Evolutionary conservation across 2,888 invertebrate species (phyloP).

Genomic region (Pristionchus mayeri): DNA sequence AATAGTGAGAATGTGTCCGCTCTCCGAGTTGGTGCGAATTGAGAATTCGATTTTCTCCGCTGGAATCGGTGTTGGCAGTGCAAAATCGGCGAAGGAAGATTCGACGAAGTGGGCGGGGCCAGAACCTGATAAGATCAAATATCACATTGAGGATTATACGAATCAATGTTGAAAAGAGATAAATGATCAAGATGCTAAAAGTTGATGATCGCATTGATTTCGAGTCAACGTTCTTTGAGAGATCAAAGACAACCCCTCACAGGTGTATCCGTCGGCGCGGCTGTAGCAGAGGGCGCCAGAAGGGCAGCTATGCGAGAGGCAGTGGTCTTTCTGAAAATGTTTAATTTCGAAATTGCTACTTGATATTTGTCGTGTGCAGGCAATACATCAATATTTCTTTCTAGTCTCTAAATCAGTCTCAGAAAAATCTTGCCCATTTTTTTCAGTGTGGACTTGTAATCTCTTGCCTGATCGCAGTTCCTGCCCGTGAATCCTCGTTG

Average conservation of each 20-base stretch:
- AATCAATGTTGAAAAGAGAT: background rate
- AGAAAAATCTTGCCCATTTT: background rate
- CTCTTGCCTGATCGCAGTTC: conserved; percentile 57
- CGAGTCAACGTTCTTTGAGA: conserved; percentile 51
- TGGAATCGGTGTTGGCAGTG: background rate
- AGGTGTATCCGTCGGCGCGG: conserved; percentile 66
- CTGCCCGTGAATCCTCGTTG: conserved; percentile 65
- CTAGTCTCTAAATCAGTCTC: background rate
- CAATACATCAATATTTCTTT: background rate
- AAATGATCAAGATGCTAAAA: no score
- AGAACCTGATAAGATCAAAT: conserved; percentile 11
- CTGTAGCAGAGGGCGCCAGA: conserved; percentile 63
- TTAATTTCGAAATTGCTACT: background rate
- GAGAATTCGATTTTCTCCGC: conserved; percentile 52
- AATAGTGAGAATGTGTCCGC: conserved; percentile 61
- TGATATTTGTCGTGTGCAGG: no score
- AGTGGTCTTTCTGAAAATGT: background rate
- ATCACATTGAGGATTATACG: background rate
- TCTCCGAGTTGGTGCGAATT: conserved; percentile 58
- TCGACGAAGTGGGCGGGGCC: conserved; percentile 47
- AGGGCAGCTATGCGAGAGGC: conserved; percentile 64
- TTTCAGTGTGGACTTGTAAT: background rate
- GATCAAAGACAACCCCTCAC: conserved; percentile 54
- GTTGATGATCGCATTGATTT: no score
- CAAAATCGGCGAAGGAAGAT: conserved; percentile 46